phyloP scores from a whole-genome alignment of 2,888 invertebrate genomes.

The Acanthoscelides obtectus region DNA sequence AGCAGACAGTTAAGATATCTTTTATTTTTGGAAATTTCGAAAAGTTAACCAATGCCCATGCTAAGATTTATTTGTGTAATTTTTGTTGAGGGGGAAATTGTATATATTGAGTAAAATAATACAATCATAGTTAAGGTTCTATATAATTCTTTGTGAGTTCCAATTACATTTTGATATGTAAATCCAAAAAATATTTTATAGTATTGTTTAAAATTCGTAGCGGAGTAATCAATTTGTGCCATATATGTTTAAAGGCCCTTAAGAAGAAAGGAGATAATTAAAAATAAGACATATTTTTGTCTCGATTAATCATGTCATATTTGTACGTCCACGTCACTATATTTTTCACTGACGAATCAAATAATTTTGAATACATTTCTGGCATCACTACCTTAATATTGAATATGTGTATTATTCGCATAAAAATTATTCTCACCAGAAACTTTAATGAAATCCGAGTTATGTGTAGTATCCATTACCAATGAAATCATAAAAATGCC shows the following conservation, averaged over 20 bases:
- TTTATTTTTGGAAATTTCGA: background rate
- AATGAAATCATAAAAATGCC: no score
- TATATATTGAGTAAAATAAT: no score
- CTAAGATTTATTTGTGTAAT: background rate
- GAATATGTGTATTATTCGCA: no score
- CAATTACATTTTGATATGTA: background rate
- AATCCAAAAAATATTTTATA: background rate
- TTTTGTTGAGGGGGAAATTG: background rate
- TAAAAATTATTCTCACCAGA: no score
- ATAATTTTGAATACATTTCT: no score
- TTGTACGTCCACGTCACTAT: background rate
- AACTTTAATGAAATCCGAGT: no score
- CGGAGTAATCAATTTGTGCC: background rate
- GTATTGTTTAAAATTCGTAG: background rate
- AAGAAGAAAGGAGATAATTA: background rate
- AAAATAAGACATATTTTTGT: background rate
- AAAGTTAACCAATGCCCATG: no score
- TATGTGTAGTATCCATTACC: no score
- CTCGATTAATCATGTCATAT: background rate
- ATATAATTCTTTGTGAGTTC: background rate
- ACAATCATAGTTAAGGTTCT: no score
- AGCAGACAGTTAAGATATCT: background rate
- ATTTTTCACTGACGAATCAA: background rate
- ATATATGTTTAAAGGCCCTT: background rate
- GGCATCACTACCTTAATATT: no score